Percentiles rank a stretch among this genome's conserved stretches.
phyloP scores from a whole-genome alignment of 2,888 invertebrate genomes.

The Orchesellides sinensis region DNA sequence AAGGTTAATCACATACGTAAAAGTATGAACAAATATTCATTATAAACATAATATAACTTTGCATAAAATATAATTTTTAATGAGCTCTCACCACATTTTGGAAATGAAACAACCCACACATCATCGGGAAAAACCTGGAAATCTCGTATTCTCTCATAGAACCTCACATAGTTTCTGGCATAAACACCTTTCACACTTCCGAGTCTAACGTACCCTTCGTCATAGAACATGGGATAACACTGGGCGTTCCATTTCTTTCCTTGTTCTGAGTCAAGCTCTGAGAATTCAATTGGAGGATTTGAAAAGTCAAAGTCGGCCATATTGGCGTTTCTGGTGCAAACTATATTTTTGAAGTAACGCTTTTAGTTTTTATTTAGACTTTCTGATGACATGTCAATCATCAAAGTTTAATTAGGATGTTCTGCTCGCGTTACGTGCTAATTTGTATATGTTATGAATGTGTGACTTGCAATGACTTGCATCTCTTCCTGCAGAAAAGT shows the following conservation, averaged over 20 bases:
- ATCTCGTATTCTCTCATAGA: constrained; percentile 77
- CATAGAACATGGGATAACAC: constrained; percentile 60
- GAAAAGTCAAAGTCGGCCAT: constrained; percentile 52
- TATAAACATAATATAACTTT: not conserved
- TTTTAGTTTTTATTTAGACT: too few species aligned
- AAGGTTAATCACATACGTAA: too few species aligned
- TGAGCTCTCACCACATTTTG: constrained; percentile 79
- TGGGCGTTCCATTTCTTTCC: constrained; percentile 75
- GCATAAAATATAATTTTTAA: constrained; percentile 21
- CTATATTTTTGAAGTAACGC: not conserved
- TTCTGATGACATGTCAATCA: too few species aligned
- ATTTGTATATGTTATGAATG: too few species aligned
- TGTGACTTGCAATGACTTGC: too few species aligned
- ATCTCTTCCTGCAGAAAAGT: too few species aligned
- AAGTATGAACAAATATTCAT: constrained; percentile 32
- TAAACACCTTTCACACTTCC: constrained; percentile 60
- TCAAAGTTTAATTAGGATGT: too few species aligned
- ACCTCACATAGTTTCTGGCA: constrained; percentile 63
- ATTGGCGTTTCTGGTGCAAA: too few species aligned
- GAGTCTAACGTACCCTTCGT: constrained; percentile 70
- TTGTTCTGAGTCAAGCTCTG: constrained; percentile 75
- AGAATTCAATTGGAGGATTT: constrained; percentile 75
- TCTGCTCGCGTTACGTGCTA: too few species aligned
- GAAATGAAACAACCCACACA: constrained; percentile 80
- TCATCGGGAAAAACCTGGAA: constrained; percentile 79